A percentile compares a stretch with the other conserved stretches of the same genome.
These are phyloP conservation scores for Rhegmatorhina hoffmannsi DNA, from an alignment of 2,113 vertebrate species.

Conservation along the genomic window DNA sequence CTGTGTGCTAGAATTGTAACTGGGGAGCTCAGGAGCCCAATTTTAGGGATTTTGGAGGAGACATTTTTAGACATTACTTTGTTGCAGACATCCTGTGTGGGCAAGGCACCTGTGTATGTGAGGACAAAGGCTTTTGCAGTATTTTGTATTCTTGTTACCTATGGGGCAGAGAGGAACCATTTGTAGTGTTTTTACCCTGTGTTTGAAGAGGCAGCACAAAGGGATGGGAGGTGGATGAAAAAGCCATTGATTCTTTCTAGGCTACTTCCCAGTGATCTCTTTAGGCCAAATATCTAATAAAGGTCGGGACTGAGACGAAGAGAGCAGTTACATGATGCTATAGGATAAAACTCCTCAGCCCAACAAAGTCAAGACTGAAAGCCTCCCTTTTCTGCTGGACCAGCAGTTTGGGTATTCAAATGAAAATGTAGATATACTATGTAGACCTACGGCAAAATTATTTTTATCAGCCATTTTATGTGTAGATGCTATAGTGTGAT, in stretches of 20 bases:
- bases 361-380: neutral
- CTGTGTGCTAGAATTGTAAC: conserved; percentile 41
- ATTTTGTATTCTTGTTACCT: conserved; percentile 13
- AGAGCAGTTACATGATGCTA: neutral
- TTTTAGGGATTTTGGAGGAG: conserved; percentile 16
- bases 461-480: conserved; percentile 53
- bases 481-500: conserved; percentile 67
- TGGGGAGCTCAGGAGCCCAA: conserved; percentile 39
- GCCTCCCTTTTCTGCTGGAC: conserved; percentile 38
- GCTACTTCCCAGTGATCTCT: conserved; percentile 17
- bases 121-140: conserved; percentile 22
- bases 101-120: neutral
- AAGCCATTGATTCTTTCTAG: conserved; percentile 43
- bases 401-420: conserved; percentile 11
- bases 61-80: conserved; percentile 16
- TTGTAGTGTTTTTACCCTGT: neutral
- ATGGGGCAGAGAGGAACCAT: neutral
- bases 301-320: neutral
- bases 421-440: conserved; percentile 54
- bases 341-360: conserved; percentile 1
- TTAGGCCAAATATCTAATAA: neutral
- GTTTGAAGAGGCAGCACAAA: conserved; percentile 7
- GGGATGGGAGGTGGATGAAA: neutral
- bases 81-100: conserved; percentile 46
- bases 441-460: conserved; percentile 51